Base-by-base conservation (phyloP, 37 sponge, comb jelly and placozoan genomes). In the Haliclona indistincta region DNA sequence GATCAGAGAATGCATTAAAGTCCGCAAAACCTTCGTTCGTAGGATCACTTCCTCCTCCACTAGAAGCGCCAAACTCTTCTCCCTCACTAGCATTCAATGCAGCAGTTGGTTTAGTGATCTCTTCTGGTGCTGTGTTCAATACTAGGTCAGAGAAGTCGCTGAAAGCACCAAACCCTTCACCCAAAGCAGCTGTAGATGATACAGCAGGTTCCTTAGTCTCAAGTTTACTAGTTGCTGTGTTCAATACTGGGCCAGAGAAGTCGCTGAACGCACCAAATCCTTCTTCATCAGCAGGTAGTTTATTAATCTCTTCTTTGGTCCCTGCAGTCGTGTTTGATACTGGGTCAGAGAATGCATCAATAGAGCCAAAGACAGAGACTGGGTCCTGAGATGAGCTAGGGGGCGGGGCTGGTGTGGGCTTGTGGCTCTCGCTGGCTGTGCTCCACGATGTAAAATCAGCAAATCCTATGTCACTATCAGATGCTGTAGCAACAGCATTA, bases 21-120 rank as follows among this genome's bases (percentile, higher is more conserved):
- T 68, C 77, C 37, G 64, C 84, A 84, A 84, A 84, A 28, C 44
- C 84, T 66, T 76, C 77, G 33, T 69, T 63, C 23, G 13, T 29
- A 55, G 30, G 33, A 15, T 25, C 36, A 34, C 19, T 52, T 22
- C 39, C 73, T n/a, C n/a, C n/a, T n/a, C n/a, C n/a, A n/a, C n/a
- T n/a, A n/a, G n/a, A n/a, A n/a, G n/a, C 13, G 17, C 17, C 25
- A 4, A 32, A 58, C 61, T 32, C 25, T 4, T 58, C 13, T 32
- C 61, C 25, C 29, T 58, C 25, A 4, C 29, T 10, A 32, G 61
- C 4, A 13, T 4, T 5, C 15, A 6, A 58, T n/a, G n/a, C n/a
- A n/a, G n/a, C n/a, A n/a, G n/a, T n/a, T n/a, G n/a, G n/a, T n/a
- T n/a, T n/a, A n/a, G n/a, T n/a, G n/a, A n/a, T n/a, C n/a, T n/a